phyloP scores from a whole-genome alignment of 2,888 invertebrate species.

The Steinernema scapterisci region DNA sequence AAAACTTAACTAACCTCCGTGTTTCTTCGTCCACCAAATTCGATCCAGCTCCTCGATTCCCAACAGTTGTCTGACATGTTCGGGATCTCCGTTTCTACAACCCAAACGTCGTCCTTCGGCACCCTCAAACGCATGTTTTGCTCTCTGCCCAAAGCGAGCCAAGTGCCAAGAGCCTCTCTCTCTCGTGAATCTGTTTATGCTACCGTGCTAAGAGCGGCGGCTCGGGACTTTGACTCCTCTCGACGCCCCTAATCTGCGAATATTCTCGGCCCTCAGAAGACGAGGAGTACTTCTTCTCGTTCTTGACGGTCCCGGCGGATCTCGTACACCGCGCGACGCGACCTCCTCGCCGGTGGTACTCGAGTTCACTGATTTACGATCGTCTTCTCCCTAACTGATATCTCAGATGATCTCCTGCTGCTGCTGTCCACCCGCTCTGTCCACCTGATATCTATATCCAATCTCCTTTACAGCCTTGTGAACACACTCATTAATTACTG shows the following conservation, averaged over 20 bases:
- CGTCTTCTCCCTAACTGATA: slow-evolving; percentile 23
- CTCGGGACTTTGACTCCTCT: slow-evolving; percentile 17
- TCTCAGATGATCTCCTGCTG: slow-evolving; percentile 11
- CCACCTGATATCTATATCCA: slow-evolving; percentile 26
- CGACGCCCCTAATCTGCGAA: slow-evolving; percentile 23
- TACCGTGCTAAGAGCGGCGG: slow-evolving; percentile 29
- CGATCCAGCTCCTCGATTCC: no score
- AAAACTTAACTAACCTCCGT: no score
- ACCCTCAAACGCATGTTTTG: slow-evolving; percentile 13
- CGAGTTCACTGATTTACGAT: slow-evolving; percentile 24
- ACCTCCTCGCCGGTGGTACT: slow-evolving; percentile 29
- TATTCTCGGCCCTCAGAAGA: not conserved
- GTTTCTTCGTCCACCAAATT: no score
- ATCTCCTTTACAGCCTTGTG: slow-evolving; percentile 32
- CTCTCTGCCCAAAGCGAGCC: not conserved
- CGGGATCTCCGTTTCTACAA: no score
- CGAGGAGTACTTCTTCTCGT: not conserved
- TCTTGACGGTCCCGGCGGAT: not conserved
- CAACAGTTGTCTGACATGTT: no score
- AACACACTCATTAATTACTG: slow-evolving; percentile 29
- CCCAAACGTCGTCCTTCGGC: not conserved
- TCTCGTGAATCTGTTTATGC: slow-evolving; percentile 1
- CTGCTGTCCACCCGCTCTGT: slow-evolving; percentile 4
- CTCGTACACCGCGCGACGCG: not conserved
- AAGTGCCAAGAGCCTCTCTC: slow-evolving; percentile 30